A percentile compares a stretch with the other conserved stretches of the same genome.
Evolutionary conservation across 2,888 invertebrate species (phyloP).

Genomic region (Diarsia rubi): DNA sequence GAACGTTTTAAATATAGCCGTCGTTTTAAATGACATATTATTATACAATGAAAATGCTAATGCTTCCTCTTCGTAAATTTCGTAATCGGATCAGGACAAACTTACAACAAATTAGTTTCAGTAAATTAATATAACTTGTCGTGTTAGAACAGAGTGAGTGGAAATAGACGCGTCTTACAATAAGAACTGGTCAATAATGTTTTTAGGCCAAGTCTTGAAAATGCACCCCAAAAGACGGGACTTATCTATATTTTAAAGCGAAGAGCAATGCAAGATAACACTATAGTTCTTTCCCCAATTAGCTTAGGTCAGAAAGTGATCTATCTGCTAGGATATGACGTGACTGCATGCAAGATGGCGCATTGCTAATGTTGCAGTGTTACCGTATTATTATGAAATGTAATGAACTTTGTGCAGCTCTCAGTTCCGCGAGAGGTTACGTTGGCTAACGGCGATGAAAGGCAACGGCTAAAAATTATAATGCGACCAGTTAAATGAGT

Average conservation of each 20-base stretch:
- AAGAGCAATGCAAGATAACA: background rate
- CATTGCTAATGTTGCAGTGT: conserved; percentile 13
- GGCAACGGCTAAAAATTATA: conserved; percentile 27
- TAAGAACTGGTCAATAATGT: background rate
- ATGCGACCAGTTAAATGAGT: conserved; percentile 12
- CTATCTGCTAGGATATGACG: background rate
- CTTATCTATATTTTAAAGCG: background rate
- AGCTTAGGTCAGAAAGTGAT: background rate
- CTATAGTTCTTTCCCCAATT: background rate
- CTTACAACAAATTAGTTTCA: too few species aligned
- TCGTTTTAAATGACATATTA: too few species aligned
- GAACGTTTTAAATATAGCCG: too few species aligned
- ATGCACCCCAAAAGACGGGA: background rate
- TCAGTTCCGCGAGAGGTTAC: conserved; percentile 61
- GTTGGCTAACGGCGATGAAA: conserved; percentile 32
- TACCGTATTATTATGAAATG: conserved; percentile 50
- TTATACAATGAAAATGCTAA: too few species aligned
- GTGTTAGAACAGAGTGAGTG: background rate
- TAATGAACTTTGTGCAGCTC: conserved; percentile 53
- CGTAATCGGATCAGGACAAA: too few species aligned
- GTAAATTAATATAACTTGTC: background rate
- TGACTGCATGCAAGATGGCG: conserved; percentile 1
- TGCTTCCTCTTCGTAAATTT: too few species aligned
- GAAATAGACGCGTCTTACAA: background rate
- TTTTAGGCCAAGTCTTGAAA: background rate